Evolutionary conservation across 2,797 vertebrate species (phyloP), one percentile per base, ranked within the genome.

Genomic region (Smutsia gigantea): DNA sequence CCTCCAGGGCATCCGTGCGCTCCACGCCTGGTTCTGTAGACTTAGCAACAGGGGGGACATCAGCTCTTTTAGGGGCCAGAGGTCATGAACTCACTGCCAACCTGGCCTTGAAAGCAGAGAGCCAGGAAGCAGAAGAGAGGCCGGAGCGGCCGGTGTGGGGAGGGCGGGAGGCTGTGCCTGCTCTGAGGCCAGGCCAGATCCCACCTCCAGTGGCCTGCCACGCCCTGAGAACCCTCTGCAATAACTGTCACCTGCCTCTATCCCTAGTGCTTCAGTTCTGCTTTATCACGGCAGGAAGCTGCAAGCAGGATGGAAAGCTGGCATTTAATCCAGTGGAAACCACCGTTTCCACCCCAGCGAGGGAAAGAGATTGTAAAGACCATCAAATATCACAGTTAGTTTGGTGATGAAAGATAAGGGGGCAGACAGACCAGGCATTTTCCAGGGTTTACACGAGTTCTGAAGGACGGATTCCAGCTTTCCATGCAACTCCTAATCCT

Each of bases 261-360:
- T 94, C 96, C 63, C 42, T 81, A 87, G 94, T 90, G 69, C 85
- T 95, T 96, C 77, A 42, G 87, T 74, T 96, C 96, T 13, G 21
- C 83, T 63, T n/a, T 93, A 92, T 82, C 97, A 75, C 37, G 64
- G 92, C 94, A 98, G 97, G 97, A 98, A 98, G 90, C 88, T 49
- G 75, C 91, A 75, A 49, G 69, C 96, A 95, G 96, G 96, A 75
- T 75, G 98, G 98, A 98, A 98, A 98, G 61, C 97, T 98, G 98
- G 97, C 95, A 69, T 81, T 77, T 29, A 63, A 75, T 75, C 21
- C 94, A 79, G 93, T 90, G 97, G 98, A 97, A 98, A 98, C 57
- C 96, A 92, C 97, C 78, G 71, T 97, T 98, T 97, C 97, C 95
- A 94, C 87, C 95, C 89, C 31, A 71, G 78, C 78, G 86, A 96